A percentile compares a stretch with the other conserved stretches of the same genome.
Evolutionary conservation across 2,888 invertebrate genomes (phyloP).

Genomic region (Lasioglossum vierecki): DNA sequence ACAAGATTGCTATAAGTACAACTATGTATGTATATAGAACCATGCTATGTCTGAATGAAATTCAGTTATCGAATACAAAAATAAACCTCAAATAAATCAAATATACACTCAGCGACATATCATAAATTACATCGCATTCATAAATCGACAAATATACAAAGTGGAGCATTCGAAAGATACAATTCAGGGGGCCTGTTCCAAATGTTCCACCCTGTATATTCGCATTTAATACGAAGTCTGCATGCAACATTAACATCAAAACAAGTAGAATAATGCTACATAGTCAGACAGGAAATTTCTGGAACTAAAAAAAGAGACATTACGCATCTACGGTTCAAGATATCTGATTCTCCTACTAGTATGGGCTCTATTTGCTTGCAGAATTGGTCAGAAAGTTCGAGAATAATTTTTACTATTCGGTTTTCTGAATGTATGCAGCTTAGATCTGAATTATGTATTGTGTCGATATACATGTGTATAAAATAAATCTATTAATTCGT

Average conservation of each 20-base stretch:
- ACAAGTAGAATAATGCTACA: neutral
- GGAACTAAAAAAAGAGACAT: neutral
- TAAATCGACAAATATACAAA: neutral
- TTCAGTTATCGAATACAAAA: neutral
- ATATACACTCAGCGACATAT: conserved; percentile 13
- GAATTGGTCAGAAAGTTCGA: neutral
- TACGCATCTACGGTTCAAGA: neutral
- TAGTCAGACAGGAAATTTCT: neutral
- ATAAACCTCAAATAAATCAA: conserved; percentile 6
- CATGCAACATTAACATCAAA: conserved; percentile 33
- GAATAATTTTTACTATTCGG: neutral
- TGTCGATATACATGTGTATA: neutral
- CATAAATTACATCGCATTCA: conserved; percentile 1
- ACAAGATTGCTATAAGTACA: conserved; percentile 11
- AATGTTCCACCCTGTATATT: neutral
- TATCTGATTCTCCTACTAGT: neutral
- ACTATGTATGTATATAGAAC: neutral
- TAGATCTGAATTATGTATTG: neutral
- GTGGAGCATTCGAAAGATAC: neutral
- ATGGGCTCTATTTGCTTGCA: neutral
- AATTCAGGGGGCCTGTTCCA: neutral
- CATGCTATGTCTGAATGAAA: conserved; percentile 26
- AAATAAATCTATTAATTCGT: conserved; percentile 3
- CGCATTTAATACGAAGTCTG: conserved; percentile 18
- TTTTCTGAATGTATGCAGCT: neutral